Evolutionary conservation across 2,113 vertebrate genomes (phyloP).

Genomic region (Dasyurus viverrinus): DNA sequence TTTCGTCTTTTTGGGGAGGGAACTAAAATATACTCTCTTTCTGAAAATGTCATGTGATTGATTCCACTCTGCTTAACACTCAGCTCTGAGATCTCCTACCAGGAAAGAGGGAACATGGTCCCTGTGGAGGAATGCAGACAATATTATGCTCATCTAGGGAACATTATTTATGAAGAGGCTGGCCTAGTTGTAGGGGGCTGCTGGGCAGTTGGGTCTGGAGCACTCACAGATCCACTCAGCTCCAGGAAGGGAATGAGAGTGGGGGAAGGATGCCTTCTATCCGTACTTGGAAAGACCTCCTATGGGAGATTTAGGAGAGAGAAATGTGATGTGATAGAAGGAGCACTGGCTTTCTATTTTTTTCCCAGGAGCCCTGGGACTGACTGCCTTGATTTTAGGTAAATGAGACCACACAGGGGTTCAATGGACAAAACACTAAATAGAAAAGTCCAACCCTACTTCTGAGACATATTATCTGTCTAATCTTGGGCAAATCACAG

Average conservation of each 20-base stretch:
- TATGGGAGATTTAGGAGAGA: neutral
- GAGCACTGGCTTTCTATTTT: neutral
- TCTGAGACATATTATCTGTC: neutral
- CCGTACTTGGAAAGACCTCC: neutral
- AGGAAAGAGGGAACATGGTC: neutral
- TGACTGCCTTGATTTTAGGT: neutral
- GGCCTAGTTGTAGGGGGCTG: neutral
- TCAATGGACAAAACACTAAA: neutral
- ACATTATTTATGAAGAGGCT: neutral
- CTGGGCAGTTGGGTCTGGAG: neutral
- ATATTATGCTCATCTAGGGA: neutral
- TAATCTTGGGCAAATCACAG: neutral
- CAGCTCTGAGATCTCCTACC: neutral
- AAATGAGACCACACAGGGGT: neutral
- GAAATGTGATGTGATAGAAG: neutral
- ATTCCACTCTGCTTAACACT: rapidly evolving
- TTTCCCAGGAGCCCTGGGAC: neutral
- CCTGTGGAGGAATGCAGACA: neutral
- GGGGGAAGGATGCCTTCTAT: neutral
- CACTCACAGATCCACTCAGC: neutral
- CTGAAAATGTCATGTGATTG: neutral
- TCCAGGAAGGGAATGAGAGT: neutral
- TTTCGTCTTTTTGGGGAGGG: slow-evolving; percentile 53
- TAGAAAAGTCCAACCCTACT: neutral
- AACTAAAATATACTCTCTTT: neutral